phyloP scores from a whole-genome alignment of 2,888 invertebrate species.

The Petrolisthes manimaculis region DNA sequence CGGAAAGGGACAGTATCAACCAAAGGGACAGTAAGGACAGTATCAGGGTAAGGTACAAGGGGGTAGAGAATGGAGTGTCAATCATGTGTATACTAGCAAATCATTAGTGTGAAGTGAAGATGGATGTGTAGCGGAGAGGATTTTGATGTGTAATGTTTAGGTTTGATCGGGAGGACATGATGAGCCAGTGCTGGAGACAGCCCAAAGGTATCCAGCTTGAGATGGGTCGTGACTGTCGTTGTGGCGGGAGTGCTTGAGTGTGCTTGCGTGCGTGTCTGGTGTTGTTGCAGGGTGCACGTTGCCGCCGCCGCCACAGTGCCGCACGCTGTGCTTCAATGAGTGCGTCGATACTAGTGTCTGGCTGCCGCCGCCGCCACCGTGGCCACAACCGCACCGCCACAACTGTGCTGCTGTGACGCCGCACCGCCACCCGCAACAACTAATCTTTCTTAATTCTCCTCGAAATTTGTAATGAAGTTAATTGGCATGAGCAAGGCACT shows the following conservation, averaged over 20 bases:
- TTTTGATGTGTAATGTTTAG: too few species aligned
- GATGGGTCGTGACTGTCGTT: neutral
- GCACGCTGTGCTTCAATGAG: conserved; percentile 49
- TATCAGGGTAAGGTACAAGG: too few species aligned
- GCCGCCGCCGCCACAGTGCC: conserved; percentile 38
- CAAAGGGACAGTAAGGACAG: too few species aligned
- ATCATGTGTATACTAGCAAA: neutral
- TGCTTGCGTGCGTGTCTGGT: conserved; percentile 21
- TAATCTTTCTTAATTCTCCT: conserved; percentile 44
- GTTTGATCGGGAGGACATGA: neutral
- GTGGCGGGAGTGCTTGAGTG: conserved; percentile 27
- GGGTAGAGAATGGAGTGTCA: too few species aligned
- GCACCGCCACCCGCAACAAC: conserved; percentile 35
- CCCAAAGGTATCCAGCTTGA: neutral
- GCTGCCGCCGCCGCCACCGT: conserved; percentile 20
- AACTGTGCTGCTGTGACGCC: conserved; percentile 25
- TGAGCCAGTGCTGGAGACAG: neutral
- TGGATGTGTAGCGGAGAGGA: too few species aligned
- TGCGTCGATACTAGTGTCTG: conserved; percentile 58
- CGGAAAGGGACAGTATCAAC: too few species aligned
- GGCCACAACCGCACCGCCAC: neutral
- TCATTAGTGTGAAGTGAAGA: neutral
- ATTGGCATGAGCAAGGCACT: conserved; percentile 44
- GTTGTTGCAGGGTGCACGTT: conserved; percentile 45
- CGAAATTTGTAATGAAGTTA: conserved; percentile 49